These are phyloP conservation scores for Octonoba sinensis DNA, from an alignment of 2,888 invertebrate species.

Conservation along the genomic window DNA sequence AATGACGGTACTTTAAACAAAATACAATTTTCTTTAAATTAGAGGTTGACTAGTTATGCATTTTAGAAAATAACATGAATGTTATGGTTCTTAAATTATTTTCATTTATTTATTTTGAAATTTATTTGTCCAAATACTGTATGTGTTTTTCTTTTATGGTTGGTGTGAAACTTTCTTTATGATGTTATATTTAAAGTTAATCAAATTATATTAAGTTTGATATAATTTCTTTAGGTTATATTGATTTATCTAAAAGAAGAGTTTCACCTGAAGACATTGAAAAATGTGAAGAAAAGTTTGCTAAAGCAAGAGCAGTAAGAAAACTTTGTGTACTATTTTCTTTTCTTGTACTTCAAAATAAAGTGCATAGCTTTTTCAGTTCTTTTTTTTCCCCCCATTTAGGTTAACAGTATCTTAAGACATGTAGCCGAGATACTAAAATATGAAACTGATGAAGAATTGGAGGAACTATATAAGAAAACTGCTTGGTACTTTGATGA, in stretches of 20 bases:
- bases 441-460: conserved; percentile 89
- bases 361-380: not conserved
- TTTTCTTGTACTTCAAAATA: not conserved
- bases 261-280: conserved; percentile 98
- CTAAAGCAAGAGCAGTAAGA: conserved; percentile 94
- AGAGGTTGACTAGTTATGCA: too few species aligned
- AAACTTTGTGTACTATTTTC: not conserved
- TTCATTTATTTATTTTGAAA: not conserved
- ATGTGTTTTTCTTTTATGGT: too few species aligned
- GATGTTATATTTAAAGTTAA: too few species aligned
- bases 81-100: not conserved
- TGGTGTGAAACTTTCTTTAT: too few species aligned
- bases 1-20: too few species aligned
- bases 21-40: too few species aligned
- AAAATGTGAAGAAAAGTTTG: conserved; percentile 97
- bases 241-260: conserved; percentile 98
- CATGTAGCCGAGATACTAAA: conserved; percentile 96
- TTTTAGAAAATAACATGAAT: too few species aligned
- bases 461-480: conserved; percentile 94
- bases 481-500: conserved; percentile 99
- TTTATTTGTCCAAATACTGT: conserved; percentile 30
- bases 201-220: too few species aligned
- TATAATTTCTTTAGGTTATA: conserved; percentile 81
- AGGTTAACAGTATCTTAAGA: conserved; percentile 90
- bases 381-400: conserved; percentile 27